phyloP scores from a whole-genome alignment of 1,140 invertebrate genomes.

The Zaprionus gabonicus region DNA sequence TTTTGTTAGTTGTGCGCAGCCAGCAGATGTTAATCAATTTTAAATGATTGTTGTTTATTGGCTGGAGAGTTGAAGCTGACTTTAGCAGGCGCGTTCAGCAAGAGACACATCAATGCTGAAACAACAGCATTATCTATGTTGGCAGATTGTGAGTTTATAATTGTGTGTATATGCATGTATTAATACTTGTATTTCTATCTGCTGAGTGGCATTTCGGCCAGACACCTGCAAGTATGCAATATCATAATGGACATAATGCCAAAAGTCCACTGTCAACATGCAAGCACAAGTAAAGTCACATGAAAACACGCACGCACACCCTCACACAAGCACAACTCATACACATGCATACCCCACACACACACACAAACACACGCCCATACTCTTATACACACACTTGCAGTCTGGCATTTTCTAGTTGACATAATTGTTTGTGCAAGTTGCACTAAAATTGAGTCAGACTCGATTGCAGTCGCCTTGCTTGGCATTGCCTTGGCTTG shows the following conservation, averaged over 20 bases:
- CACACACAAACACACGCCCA: no score
- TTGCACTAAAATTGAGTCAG: slow-evolving; percentile 1
- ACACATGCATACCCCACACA: not conserved
- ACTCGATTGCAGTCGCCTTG: slow-evolving; percentile 26
- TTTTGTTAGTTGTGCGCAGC: not conserved
- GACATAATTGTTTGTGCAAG: slow-evolving; percentile 59
- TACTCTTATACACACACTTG: no score
- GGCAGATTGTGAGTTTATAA: not conserved
- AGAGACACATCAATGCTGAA: not conserved
- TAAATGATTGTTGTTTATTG: slow-evolving; percentile 31
- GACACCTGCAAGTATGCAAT: slow-evolving; percentile 61
- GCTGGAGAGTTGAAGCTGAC: no score
- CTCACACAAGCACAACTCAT: not conserved
- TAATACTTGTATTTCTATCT: slow-evolving; percentile 17
- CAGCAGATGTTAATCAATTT: slow-evolving; percentile 33
- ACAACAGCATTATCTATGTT: not conserved
- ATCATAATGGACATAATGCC: slow-evolving; percentile 66
- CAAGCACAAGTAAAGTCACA: slow-evolving; percentile 23
- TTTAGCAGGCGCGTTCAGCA: no score
- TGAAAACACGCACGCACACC: not conserved
- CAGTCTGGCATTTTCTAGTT: slow-evolving; percentile 33
- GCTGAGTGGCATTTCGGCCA: slow-evolving; percentile 32
- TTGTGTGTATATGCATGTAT: not conserved
- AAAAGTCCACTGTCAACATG: slow-evolving; percentile 70
- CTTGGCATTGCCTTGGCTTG: no score